Evolutionary conservation across 2,888 invertebrate species (phyloP), one percentile per base, ranked within the genome.

Genomic region (Trimorus sp.): DNA sequence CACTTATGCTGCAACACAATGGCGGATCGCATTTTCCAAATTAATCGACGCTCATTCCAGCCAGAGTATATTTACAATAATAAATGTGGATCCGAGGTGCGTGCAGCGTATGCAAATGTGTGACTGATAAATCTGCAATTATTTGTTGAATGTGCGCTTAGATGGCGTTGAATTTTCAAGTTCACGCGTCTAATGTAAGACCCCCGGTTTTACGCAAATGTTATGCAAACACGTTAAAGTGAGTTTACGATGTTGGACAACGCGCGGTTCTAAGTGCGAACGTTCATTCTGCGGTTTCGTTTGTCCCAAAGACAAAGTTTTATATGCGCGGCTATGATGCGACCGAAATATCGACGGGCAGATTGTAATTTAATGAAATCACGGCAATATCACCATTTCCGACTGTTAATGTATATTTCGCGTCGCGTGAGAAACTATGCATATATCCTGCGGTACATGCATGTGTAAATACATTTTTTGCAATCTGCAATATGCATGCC

Each of bases 121-220:
- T 78, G 82, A 75, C 74, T 75, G 82, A 82, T 75, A 71, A 75
- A 79, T 82, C 75, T 75, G 75, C 71, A 83, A 76, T 76, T 76
- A 76, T 76, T 79, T 79, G 79, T 82, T 75, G 75, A 79, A 75
- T 71, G 70, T 71, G 65, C 75, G 71, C 66, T 53, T 62, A 76
- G 74, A 71, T 66, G 70, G 75, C 70, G 66, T 65, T 63, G 76
- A 82, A 79, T 40, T 79, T 78, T 68, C 74, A 78, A 75, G 71
- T 76, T 76, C 71, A 76, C 75, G 68, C 73, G 70, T 75, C 63
- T 65, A 63, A 63, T 8, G 56, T 65, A 48, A 73, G 59, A 42
- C 40, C 54, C 58, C 9, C 45, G 40, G 36, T 68, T 56, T 69
- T 60, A 70, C 40, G 56, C 53, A 73, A 63, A 71, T 66, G 75